Evolutionary conservation across 2,888 invertebrate species (phyloP).

Genomic region (Callinectes sapidus): DNA sequence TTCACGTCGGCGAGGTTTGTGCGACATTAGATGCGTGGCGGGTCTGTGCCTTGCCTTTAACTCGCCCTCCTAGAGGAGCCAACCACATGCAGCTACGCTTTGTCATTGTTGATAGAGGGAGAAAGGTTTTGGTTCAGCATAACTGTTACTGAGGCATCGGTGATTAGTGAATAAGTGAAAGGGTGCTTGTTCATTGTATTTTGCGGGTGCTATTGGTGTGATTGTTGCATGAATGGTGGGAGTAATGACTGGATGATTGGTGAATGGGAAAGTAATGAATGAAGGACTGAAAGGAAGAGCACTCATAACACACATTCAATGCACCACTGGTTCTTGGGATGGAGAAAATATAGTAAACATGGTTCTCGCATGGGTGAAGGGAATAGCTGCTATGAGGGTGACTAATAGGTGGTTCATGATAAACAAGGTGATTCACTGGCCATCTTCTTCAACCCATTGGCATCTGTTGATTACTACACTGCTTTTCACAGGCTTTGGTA

Average conservation of each 20-base stretch:
- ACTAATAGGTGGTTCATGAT: not conserved
- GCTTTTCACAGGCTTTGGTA: no score
- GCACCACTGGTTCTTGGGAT: not conserved
- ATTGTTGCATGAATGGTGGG: not conserved
- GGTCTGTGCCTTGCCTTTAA: not conserved
- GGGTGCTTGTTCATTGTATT: not conserved
- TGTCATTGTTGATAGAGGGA: not conserved
- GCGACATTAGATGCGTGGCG: not conserved
- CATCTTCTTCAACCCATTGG: no score
- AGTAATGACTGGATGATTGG: conserved; percentile 7
- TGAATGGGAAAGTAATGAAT: not conserved
- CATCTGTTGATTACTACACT: no score
- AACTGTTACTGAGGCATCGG: not conserved
- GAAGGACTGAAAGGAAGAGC: not conserved
- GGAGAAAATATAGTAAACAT: not conserved
- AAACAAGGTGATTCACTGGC: no score
- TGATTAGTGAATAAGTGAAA: not conserved
- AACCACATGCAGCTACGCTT: not conserved
- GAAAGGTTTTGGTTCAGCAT: not conserved
- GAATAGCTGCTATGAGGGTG: not conserved
- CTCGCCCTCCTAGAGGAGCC: not conserved
- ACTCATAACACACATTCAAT: not conserved
- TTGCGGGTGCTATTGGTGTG: not conserved
- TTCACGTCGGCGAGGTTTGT: conserved; percentile 79
- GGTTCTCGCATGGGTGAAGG: not conserved